Conservation (phyloP, 2,888 invertebrate species). For the Brachyptera putata region DNA sequence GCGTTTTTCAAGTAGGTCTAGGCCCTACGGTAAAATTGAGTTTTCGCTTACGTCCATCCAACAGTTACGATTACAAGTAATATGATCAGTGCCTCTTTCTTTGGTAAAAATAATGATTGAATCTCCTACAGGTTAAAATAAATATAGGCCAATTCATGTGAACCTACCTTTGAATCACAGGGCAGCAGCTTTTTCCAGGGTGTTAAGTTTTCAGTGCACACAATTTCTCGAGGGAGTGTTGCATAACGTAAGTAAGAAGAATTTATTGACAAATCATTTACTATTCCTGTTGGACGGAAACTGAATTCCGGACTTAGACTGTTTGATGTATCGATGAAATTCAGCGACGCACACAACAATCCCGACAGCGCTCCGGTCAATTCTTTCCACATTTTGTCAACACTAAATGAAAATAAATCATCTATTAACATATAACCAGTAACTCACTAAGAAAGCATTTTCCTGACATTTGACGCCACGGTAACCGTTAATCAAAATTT, state of each 20-base stretch:
- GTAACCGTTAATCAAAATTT: no score
- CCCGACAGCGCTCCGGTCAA: conserved; percentile 90
- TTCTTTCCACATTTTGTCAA: conserved; percentile 83
- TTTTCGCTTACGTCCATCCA: no score
- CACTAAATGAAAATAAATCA: conserved; percentile 48
- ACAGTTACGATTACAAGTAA: no score
- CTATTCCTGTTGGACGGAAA: conserved; percentile 70
- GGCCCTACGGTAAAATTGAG: no score
- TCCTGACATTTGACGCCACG: no score
- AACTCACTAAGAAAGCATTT: no score
- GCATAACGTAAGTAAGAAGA: conserved; percentile 69
- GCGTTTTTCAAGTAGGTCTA: no score
- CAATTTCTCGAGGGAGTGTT: conserved; percentile 90
- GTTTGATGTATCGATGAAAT: conserved; percentile 84
- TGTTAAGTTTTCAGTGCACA: conserved; percentile 97
- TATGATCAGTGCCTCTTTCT: no score
- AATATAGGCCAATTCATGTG: no score
- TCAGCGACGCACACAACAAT: conserved; percentile 91
- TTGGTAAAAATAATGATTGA: no score
- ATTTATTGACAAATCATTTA: conserved; percentile 48
- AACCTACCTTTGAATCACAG: conserved; percentile 81
- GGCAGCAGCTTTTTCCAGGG: conserved; percentile 97
- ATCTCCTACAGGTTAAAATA: no score
- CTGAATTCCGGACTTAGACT: conserved; percentile 80
- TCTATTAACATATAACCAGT: no score